Percentiles rank a stretch among this genome's conserved stretches.
Conservation (phyloP, 2,113 vertebrate genomes). For the Apaloderma vittatum region DNA sequence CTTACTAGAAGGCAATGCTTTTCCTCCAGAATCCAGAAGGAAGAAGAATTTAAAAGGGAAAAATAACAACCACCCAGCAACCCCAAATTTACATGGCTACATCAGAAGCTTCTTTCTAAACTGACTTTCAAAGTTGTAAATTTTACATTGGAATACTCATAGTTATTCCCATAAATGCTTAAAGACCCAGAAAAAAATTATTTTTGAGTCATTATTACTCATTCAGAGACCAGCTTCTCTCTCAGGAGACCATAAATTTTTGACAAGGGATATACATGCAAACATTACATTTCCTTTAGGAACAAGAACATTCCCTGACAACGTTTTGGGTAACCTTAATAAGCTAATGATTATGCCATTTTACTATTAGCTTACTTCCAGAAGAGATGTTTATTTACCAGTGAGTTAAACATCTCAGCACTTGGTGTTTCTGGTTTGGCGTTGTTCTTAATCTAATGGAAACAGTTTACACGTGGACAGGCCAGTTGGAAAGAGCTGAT, state of each 20-base stretch:
- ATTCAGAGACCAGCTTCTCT: not conserved
- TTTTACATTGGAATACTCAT: not conserved
- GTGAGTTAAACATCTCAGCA: not conserved
- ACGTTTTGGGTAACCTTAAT: not conserved
- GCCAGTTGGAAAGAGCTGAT: not conserved
- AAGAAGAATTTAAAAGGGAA: not conserved
- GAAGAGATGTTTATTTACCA: conserved; percentile 27
- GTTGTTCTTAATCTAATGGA: not conserved
- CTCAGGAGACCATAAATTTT: not conserved
- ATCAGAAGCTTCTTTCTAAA: not conserved
- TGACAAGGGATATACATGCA: conserved; percentile 4
- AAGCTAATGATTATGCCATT: not conserved
- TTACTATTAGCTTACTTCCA: not conserved
- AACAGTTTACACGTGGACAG: not conserved
- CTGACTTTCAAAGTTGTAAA: not conserved
- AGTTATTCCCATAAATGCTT: conserved; percentile 18
- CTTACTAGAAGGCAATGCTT: not conserved
- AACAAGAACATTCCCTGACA: not conserved
- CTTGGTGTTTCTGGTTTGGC: not conserved
- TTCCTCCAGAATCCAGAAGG: not conserved
- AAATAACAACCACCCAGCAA: not conserved
- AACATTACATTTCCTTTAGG: conserved; percentile 31
- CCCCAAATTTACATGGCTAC: not conserved
- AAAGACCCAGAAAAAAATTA: not conserved
- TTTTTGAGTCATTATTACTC: conserved; percentile 12